Evolutionary conservation across 92 coral and sea anemone genomes (phyloP).

Genomic region (Bergia puertoricense): DNA sequence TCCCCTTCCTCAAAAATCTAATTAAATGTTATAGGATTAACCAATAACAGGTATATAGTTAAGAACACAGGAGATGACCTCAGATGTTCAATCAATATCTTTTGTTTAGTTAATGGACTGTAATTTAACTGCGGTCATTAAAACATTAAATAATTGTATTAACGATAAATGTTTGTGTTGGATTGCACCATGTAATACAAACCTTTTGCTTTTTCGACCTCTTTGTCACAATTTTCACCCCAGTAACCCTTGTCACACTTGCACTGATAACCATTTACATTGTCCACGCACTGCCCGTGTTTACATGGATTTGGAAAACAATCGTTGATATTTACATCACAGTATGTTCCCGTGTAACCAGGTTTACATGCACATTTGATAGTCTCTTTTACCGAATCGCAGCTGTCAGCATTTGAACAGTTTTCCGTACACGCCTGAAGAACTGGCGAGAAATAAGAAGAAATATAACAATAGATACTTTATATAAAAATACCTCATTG

Average conservation of each 20-base stretch:
- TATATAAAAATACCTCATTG: no score
- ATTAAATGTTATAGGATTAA: no score
- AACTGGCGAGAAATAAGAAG: neutral
- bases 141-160: no score
- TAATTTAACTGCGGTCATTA: no score
- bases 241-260: conserved; percentile 38
- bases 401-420: conserved; percentile 32
- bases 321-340: conserved; percentile 44
- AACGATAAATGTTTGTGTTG: no score
- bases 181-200: no score
- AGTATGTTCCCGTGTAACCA: conserved; percentile 39
- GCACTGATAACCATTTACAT: conserved; percentile 26
- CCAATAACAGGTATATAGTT: no score
- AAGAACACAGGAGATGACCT: no score
- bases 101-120: no score
- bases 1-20: no score
- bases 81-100: no score
- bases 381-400: neutral
- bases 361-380: conserved; percentile 28
- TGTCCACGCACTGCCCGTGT: conserved; percentile 43
- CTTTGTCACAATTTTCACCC: conserved; percentile 44
- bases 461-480: no score
- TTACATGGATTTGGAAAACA: conserved; percentile 31
- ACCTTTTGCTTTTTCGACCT: conserved; percentile 1
- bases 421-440: conserved; percentile 22